Evolutionary conservation across 2,797 vertebrate species (phyloP).

Genomic region (Dallia pectoralis): DNA sequence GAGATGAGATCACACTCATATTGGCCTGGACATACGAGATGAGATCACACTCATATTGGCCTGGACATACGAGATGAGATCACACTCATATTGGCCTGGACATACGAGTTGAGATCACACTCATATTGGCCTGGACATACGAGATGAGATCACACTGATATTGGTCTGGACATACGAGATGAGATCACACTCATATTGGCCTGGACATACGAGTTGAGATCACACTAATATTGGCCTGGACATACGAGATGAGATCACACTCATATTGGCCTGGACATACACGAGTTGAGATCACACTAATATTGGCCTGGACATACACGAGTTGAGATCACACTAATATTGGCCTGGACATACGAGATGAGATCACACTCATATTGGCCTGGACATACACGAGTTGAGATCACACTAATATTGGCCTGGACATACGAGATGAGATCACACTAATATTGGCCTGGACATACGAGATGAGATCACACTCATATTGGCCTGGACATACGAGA

Average conservation of each 20-base stretch:
- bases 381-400: constrained; percentile 65
- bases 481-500: not conserved
- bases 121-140: not conserved
- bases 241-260: constrained; percentile 51
- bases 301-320: constrained; percentile 75
- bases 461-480: not conserved
- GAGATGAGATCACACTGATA: too few relatives aligned
- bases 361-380: too few relatives aligned
- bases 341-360: not conserved
- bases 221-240: too few relatives aligned
- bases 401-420: not conserved
- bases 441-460: too few relatives aligned
- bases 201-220: not conserved
- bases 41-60: not conserved
- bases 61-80: not conserved
- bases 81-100: too few relatives aligned
- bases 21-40: constrained; percentile 72
- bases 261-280: not conserved
- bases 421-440: too few relatives aligned
- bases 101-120: constrained; percentile 51
- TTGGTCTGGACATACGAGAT: constrained; percentile 72
- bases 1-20: too few relatives aligned
- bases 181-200: not conserved
- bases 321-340: not conserved
- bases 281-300: too few relatives aligned